A percentile compares a stretch with the other conserved stretches of the same genome.
phyloP scores from a whole-genome alignment of 2,888 invertebrate species.

The Pterobdella sp. region DNA sequence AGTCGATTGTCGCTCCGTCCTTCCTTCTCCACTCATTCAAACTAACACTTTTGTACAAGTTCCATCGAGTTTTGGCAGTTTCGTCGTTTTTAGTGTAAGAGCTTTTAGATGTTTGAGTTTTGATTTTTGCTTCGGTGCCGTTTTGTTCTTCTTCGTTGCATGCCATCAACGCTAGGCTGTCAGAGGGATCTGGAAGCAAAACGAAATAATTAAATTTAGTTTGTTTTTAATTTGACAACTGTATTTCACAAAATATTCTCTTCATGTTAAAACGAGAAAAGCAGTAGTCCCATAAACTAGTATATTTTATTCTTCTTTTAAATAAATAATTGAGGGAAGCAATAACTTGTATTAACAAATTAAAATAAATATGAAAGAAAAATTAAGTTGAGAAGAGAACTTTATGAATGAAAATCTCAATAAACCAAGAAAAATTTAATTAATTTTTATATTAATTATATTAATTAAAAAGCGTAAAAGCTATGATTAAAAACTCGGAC shows the following conservation, averaged over 20 bases:
- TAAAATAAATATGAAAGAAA: background rate
- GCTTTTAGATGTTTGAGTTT: background rate
- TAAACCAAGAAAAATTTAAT: background rate
- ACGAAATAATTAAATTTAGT: background rate
- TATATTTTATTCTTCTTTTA: background rate
- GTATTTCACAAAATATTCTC: background rate
- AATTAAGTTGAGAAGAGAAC: background rate
- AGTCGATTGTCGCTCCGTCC: conserved; percentile 44
- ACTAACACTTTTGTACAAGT: conserved; percentile 34
- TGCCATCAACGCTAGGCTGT: conserved; percentile 41
- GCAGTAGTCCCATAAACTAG: background rate
- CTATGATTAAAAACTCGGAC: background rate
- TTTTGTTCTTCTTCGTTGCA: conserved; percentile 17
- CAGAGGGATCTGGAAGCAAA: conserved; percentile 38
- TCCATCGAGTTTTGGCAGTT: conserved; percentile 37
- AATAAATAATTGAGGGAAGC: background rate
- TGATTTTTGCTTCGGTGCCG: background rate
- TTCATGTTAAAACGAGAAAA: background rate
- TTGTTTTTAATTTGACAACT: no score
- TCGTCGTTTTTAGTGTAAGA: background rate
- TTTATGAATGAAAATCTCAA: background rate
- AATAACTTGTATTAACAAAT: background rate
- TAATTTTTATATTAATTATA: background rate
- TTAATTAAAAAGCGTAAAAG: background rate
- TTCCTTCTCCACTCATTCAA: conserved; percentile 43